Percentiles rank a stretch among this genome's conserved stretches.
These are phyloP conservation scores for Poeciliopsis gracilis DNA, from an alignment of 2,797 vertebrate species.

Conservation along the genomic window DNA sequence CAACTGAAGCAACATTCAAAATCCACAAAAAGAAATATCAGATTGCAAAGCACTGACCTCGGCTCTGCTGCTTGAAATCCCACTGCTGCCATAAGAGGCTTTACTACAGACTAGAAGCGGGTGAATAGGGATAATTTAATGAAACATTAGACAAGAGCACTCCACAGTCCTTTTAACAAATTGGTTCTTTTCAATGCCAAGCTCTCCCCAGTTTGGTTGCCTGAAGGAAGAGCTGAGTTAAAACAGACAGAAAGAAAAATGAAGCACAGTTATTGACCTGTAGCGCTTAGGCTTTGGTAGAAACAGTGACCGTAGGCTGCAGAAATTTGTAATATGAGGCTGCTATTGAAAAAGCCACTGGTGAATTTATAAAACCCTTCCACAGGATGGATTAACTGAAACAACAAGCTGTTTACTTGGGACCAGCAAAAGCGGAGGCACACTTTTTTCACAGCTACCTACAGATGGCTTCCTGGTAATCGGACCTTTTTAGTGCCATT, in stretches of 20 bases:
- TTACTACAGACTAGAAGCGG: constrained; percentile 65
- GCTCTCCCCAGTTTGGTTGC: constrained; percentile 56
- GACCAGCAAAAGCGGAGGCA: constrained; percentile 33
- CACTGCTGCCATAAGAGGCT: constrained; percentile 70
- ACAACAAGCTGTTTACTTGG: constrained; percentile 43
- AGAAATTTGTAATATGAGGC: constrained; percentile 22
- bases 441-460: constrained; percentile 38
- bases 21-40: constrained; percentile 66
- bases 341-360: constrained; percentile 15
- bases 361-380: constrained; percentile 46
- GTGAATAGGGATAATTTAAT: constrained; percentile 81
- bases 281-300: constrained; percentile 10
- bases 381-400: constrained; percentile 30
- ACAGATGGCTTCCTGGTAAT: constrained; percentile 48
- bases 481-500: constrained; percentile 28
- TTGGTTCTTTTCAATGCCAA: constrained; percentile 66
- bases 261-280: constrained; percentile 38
- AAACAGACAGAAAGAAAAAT: constrained; percentile 38
- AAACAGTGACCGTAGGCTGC: constrained; percentile 11
- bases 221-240: constrained; percentile 50
- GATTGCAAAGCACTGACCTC: constrained; percentile 61
- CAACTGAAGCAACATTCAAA: constrained; percentile 36
- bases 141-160: constrained; percentile 78
- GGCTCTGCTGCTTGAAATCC: constrained; percentile 59
- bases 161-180: constrained; percentile 79